These are phyloP conservation scores for Drosophila tropicalis DNA, from an alignment of 1,140 invertebrate genomes.

Conservation along the genomic window DNA sequence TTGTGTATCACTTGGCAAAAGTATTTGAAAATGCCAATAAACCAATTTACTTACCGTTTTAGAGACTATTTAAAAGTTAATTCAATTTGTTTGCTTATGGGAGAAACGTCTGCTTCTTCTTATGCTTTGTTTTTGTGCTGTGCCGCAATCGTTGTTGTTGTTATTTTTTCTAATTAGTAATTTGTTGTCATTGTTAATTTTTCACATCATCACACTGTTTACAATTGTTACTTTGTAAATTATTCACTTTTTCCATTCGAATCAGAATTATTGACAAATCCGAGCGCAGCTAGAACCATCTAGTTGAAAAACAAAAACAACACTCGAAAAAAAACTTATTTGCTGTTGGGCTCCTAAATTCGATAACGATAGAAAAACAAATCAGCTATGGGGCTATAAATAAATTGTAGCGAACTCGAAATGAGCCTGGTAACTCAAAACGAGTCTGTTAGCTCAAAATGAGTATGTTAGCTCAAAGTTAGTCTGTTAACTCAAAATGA, in stretches of 20 bases:
- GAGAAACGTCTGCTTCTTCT: not conserved
- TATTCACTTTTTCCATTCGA: not conserved
- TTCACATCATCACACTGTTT: not conserved
- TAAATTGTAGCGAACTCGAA: no score
- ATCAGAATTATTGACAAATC: not conserved
- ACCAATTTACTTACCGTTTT: slow-evolving; percentile 44
- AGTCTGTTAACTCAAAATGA: not conserved
- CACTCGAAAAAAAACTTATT: not conserved
- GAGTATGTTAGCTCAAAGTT: not conserved
- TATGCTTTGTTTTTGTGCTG: not conserved
- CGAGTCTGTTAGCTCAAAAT: not conserved
- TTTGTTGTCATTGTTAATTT: slow-evolving; percentile 5
- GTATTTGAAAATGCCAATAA: slow-evolving; percentile 21
- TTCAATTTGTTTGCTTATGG: slow-evolving; percentile 22
- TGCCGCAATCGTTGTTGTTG: not conserved
- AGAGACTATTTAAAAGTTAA: slow-evolving; percentile 39
- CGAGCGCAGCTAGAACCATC: not conserved
- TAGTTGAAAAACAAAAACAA: slow-evolving; percentile 10
- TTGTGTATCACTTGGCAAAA: not conserved
- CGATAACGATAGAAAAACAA: no score
- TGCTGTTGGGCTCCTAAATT: no score
- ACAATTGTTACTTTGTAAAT: not conserved
- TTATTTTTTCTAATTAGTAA: not conserved
- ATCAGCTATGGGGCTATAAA: no score
- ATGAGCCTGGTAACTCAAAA: no score